Evolutionary conservation across 2,888 invertebrate species (phyloP), one percentile per base, ranked within the genome.

Genomic region (Eurytoma adleriae): DNA sequence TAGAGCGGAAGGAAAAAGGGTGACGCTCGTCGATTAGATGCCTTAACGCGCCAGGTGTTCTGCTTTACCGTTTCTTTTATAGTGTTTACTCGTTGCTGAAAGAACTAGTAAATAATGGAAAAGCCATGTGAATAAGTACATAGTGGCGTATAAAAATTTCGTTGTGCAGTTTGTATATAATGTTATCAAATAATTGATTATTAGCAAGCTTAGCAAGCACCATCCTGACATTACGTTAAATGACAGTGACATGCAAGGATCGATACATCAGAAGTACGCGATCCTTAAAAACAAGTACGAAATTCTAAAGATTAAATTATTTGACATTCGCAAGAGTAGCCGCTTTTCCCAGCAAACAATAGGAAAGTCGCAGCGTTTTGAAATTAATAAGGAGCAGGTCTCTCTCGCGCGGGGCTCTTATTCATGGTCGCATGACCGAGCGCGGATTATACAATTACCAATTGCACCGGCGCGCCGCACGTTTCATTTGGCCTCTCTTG

Each of bases 391-490:
- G 54, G 52, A 77, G 54, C 54, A 62, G 20, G 30, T 68, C 69
- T 73, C 68, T 50, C 66, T 74, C 48, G 61, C 64, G 59, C 27
- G 52, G 30, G 16, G 73, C 62, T 40, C 40, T 74, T 74, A 70
- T 67, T 74, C 70, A 71, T 67, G 66, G 24, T 18, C 18, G 20
- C 40, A 40, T 24, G 59, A 7, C 48, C 40, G 18, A 64, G 16
- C 40, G 64, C 16, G 14, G 77, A 80, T 80, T 73, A 80, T 80
- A 62, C 80, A 70, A 79, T 80, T 71, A 30, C 76, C 71, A 73
- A 73, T 73, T 54, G 52, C 67, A 24, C 61, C 52, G 24, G 18
- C 18, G 14, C 40, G 24, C 48, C 61, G 50, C 70, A 62, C 76
- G 14, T 67, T 67, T 72, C 70, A 57, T 56, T 40, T 50, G 72